phyloP scores from a whole-genome alignment of 2,113 vertebrate genomes.

The Leptobrachium leishanense region DNA sequence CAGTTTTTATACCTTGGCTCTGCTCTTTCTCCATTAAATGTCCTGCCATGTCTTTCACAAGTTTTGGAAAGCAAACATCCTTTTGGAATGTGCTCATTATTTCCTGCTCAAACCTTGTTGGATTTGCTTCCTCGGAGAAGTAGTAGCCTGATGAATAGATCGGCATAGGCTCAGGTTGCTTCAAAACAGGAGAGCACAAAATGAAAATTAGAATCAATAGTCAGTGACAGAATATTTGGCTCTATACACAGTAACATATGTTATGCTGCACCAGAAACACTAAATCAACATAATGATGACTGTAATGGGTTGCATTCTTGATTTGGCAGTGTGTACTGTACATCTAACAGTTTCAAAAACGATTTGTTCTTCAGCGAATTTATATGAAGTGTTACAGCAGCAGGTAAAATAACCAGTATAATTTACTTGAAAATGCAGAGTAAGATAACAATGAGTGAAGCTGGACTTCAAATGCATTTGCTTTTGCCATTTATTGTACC shows the following conservation, averaged over 20 bases:
- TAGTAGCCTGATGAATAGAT: conserved; percentile 49
- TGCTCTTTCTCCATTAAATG: conserved; percentile 58
- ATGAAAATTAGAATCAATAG: conserved; percentile 13
- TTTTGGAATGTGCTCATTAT: conserved; percentile 64
- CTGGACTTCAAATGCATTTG: background rate
- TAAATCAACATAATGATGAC: conserved; percentile 45
- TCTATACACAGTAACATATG: conserved; percentile 28
- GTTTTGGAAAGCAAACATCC: conserved; percentile 60
- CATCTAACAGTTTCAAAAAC: conserved; percentile 31
- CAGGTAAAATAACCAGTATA: conserved; percentile 15
- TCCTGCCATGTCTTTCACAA: conserved; percentile 61
- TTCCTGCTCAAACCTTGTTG: conserved; percentile 62
- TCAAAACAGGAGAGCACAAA: conserved; percentile 10
- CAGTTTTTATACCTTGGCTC: conserved; percentile 36
- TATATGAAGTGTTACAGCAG: conserved; percentile 21
- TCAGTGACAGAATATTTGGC: conserved; percentile 21
- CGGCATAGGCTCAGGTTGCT: conserved; percentile 46
- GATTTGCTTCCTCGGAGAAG: conserved; percentile 52
- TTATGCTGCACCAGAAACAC: conserved; percentile 32
- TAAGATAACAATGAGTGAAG: background rate
- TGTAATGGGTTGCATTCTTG: conserved; percentile 34
- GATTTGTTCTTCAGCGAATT: conserved; percentile 25
- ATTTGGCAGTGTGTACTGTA: conserved; percentile 21
- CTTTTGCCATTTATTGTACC: background rate
- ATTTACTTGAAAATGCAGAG: conserved; percentile 2